Evolutionary conservation across 2,113 vertebrate species (phyloP).

Genomic region (Sylvicapra grimmia): DNA sequence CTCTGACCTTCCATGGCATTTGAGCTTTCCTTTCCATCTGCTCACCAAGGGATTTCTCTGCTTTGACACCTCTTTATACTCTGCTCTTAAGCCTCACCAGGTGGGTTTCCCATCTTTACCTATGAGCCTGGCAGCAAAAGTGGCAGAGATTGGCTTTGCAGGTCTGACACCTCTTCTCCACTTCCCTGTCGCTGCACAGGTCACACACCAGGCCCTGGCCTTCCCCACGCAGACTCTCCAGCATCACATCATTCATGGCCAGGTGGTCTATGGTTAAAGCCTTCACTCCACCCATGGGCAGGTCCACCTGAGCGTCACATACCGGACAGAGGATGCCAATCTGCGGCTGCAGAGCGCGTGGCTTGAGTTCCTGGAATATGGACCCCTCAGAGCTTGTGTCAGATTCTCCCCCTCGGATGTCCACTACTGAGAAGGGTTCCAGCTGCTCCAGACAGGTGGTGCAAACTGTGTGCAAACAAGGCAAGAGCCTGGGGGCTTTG

Average conservation of each 20-base stretch:
- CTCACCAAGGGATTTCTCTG: background rate
- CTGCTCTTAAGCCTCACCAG: background rate
- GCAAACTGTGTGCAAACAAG: constrained; percentile 92
- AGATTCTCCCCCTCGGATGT: constrained; percentile 50
- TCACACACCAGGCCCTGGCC: constrained; percentile 82
- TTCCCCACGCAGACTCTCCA: constrained; percentile 78
- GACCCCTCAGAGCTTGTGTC: constrained; percentile 41
- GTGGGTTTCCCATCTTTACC: constrained; percentile 76
- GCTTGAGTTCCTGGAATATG: constrained; percentile 34
- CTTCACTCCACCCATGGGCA: constrained; percentile 83
- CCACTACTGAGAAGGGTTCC: constrained; percentile 77
- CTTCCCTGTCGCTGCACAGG: constrained; percentile 86
- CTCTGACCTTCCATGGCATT: background rate
- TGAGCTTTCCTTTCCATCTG: background rate
- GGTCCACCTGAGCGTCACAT: constrained; percentile 87
- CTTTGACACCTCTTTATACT: background rate
- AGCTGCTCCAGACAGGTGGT: constrained; percentile 83
- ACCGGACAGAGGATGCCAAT: constrained; percentile 85
- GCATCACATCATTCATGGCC: constrained; percentile 86
- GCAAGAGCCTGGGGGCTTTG: constrained; percentile 84
- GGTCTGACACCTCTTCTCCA: constrained; percentile 86
- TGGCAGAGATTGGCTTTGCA: constrained; percentile 88
- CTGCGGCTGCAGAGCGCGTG: background rate
- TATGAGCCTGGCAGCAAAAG: constrained; percentile 94
- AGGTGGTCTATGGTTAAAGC: constrained; percentile 86